Conservation (phyloP, 2,113 vertebrate species). For the Zosterops lateralis region DNA sequence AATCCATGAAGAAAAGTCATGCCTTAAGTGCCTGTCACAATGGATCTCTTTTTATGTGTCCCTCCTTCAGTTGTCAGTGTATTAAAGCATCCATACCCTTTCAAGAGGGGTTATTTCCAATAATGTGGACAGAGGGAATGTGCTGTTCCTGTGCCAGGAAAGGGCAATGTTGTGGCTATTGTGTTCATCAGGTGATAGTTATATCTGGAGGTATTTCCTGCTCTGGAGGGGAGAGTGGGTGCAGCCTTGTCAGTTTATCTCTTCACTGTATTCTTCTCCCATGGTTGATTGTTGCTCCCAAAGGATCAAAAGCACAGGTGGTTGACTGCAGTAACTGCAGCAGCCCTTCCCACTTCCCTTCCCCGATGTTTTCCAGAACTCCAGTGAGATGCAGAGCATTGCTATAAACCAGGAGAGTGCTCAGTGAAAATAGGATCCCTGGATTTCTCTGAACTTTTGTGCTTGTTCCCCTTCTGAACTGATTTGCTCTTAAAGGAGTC, state of each 20-base stretch:
- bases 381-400: background rate
- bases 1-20: background rate
- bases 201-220: background rate
- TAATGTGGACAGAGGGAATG: background rate
- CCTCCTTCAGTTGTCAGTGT: background rate
- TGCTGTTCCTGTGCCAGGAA: background rate
- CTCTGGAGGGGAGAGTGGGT: background rate
- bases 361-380: background rate
- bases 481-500: background rate
- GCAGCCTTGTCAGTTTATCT: background rate
- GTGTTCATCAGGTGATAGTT: background rate
- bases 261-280: background rate
- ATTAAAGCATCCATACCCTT: background rate
- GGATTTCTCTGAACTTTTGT: background rate
- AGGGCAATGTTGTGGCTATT: background rate
- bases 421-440: background rate
- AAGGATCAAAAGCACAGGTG: background rate
- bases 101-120: background rate
- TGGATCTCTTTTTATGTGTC: background rate
- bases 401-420: background rate
- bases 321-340: background rate
- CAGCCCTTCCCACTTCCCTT: background rate
- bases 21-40: background rate
- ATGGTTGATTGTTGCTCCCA: background rate
- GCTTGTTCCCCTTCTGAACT: background rate